phyloP scores from a whole-genome alignment of 2,888 invertebrate species.

The Camptogramma bilineatum region DNA sequence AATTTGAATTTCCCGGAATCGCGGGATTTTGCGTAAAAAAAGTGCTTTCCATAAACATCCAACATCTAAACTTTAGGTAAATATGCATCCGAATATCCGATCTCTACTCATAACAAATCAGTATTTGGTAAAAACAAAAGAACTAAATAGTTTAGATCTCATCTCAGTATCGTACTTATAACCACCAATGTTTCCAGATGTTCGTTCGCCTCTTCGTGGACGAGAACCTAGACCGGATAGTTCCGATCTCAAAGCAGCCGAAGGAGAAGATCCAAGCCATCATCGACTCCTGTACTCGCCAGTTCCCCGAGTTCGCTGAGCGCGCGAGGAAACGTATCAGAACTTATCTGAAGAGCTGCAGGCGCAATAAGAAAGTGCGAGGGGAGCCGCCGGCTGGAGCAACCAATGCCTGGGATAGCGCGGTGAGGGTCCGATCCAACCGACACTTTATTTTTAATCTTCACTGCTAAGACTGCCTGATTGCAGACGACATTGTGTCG shows the following conservation, averaged over 20 bases:
- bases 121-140: no score
- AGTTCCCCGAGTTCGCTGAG: conserved; percentile 98
- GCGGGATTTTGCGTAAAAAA: no score
- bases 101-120: no score
- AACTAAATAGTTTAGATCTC: no score
- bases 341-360: conserved; percentile 97
- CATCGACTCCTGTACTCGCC: conserved; percentile 97
- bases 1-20: no score
- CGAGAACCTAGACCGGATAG: conserved; percentile 97
- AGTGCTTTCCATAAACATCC: no score
- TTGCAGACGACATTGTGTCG: no score
- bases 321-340: conserved; percentile 97
- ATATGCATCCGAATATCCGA: no score
- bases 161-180: not conserved
- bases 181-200: conserved; percentile 87
- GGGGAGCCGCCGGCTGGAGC: conserved; percentile 87
- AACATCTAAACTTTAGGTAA: no score
- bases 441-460: conserved; percentile 42
- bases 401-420: conserved; percentile 92
- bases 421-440: conserved; percentile 88
- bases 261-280: conserved; percentile 99
- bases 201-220: conserved; percentile 98
- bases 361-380: conserved; percentile 96
- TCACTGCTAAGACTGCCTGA: no score
- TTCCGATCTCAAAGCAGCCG: conserved; percentile 98